phyloP scores from a whole-genome alignment of 2,797 vertebrate species.

The Bothrops alternatus region DNA sequence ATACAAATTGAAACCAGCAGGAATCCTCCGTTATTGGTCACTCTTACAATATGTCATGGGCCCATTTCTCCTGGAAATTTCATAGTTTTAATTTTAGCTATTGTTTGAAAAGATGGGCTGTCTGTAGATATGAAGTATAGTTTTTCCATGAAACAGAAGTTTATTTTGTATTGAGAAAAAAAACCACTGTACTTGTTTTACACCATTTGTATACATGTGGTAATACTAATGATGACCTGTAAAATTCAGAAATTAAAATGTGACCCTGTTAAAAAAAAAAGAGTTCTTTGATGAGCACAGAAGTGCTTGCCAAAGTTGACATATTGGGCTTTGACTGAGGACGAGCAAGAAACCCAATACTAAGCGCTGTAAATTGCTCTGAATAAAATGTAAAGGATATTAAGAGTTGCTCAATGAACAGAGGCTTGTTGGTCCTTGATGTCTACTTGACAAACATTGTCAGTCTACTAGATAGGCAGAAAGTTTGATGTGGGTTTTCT shows the following conservation, averaged over 20 bases:
- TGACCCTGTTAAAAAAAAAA: constrained; percentile 89
- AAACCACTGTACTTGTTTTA: constrained; percentile 92
- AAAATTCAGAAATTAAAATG: constrained; percentile 97
- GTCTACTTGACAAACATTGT: neutral
- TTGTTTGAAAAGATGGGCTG: constrained; percentile 81
- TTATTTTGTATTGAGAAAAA: constrained; percentile 91
- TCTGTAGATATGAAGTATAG: constrained; percentile 84
- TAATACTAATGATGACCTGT: constrained; percentile 86
- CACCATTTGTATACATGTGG: constrained; percentile 98
- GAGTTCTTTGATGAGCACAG: neutral
- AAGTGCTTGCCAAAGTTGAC: neutral
- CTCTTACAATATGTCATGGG: constrained; percentile 72
- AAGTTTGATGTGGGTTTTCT: neutral
- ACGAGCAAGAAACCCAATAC: neutral
- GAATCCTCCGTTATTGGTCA: constrained; percentile 65
- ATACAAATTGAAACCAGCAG: constrained; percentile 62
- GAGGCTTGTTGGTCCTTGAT: neutral
- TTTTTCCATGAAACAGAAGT: constrained; percentile 86
- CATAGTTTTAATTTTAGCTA: constrained; percentile 80
- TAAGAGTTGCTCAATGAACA: neutral
- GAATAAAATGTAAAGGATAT: neutral
- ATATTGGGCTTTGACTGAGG: neutral
- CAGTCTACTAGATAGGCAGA: neutral
- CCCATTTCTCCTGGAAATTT: constrained; percentile 80
- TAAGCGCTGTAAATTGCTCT: neutral